These are phyloP conservation scores for Spilosoma lubricipeda DNA, from an alignment of 2,888 invertebrate genomes.

Conservation along the genomic window DNA sequence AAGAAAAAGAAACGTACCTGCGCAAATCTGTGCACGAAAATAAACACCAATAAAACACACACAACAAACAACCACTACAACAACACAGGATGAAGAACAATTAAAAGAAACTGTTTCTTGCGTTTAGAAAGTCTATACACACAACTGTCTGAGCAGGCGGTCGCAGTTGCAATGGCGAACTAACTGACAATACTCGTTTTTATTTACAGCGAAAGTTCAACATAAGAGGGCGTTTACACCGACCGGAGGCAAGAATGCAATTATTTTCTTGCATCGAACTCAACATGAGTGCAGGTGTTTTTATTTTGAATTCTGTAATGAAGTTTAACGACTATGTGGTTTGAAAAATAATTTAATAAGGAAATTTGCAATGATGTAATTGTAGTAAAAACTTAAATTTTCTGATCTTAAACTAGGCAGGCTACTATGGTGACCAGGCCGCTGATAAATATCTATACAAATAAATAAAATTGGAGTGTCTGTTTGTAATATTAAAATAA, in stretches of 20 bases:
- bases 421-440: too few relatives aligned
- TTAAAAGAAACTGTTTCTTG: background rate
- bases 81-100: background rate
- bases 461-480: too few relatives aligned
- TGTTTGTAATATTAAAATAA: too few relatives aligned
- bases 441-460: too few relatives aligned
- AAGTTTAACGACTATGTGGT: background rate
- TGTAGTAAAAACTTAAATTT: too few relatives aligned
- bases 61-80: background rate
- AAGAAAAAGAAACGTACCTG: slow-evolving; percentile 8
- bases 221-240: slow-evolving; percentile 15
- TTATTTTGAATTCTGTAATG: background rate
- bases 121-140: slow-evolving; percentile 11
- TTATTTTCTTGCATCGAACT: slow-evolving; percentile 5
- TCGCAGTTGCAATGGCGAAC: slow-evolving; percentile 9
- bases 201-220: slow-evolving; percentile 24
- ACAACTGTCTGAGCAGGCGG: slow-evolving; percentile 6
- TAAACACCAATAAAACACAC: slow-evolving; percentile 2
- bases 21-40: background rate
- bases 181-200: slow-evolving; percentile 1
- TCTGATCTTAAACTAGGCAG: too few relatives aligned
- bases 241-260: slow-evolving; percentile 11
- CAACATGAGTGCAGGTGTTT: background rate
- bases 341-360: background rate
- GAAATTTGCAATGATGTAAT: too few relatives aligned